phyloP scores from a whole-genome alignment of 1,140 invertebrate species.

The Zaprionus inermis region DNA sequence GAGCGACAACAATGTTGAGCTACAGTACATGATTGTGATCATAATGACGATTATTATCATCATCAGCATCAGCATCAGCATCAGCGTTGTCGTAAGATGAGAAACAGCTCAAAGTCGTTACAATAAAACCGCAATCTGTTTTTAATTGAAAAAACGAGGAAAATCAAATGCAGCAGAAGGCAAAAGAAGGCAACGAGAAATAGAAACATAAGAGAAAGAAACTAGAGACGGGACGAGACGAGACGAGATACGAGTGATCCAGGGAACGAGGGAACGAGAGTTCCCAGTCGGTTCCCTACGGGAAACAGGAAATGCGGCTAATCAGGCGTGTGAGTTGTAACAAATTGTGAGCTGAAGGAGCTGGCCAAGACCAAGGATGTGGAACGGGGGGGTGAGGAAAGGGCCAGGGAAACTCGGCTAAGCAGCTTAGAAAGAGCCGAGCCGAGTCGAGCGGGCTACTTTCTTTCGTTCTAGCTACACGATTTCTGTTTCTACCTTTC shows the following conservation, averaged over 20 bases:
- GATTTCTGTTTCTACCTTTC: background rate
- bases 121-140: conserved; percentile 73
- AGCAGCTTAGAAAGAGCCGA: conserved; percentile 35
- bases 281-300: background rate
- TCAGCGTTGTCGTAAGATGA: conserved; percentile 56
- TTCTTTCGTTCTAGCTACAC: background rate
- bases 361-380: background rate
- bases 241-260: too few species aligned
- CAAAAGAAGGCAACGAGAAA: background rate
- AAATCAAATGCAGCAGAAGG: conserved; percentile 5
- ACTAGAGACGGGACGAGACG: background rate
- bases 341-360: conserved; percentile 51
- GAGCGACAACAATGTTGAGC: conserved; percentile 11
- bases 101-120: conserved; percentile 74
- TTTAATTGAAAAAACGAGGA: conserved; percentile 65
- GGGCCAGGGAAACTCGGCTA: background rate
- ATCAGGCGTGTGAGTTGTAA: conserved; percentile 74
- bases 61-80: conserved; percentile 6
- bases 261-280: background rate
- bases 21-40: conserved; percentile 5
- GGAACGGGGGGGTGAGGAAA: background rate
- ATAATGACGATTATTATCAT: conserved; percentile 1
- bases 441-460: background rate
- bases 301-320: conserved; percentile 76
- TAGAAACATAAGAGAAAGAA: conserved; percentile 4